These are phyloP conservation scores for Anoncus sp. DNA, from an alignment of 2,888 invertebrate species.

Conservation along the genomic window DNA sequence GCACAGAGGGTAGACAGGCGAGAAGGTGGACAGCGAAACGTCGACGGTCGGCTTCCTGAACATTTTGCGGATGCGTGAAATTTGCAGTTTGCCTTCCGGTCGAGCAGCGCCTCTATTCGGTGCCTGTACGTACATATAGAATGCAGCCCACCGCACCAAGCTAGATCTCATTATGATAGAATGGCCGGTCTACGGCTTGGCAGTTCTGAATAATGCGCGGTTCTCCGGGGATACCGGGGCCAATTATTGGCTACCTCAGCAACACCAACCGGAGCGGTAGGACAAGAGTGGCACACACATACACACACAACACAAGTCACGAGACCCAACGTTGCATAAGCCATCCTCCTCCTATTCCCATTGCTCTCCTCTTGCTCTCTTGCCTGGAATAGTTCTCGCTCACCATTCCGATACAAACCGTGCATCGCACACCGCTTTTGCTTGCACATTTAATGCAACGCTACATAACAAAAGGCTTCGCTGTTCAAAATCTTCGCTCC, in stretches of 20 bases:
- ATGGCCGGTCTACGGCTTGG: conserved; percentile 45
- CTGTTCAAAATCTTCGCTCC: conserved; percentile 16
- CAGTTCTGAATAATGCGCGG: conserved; percentile 61
- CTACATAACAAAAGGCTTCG: not conserved
- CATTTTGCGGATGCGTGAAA: conserved; percentile 54
- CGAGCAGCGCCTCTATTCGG: conserved; percentile 26
- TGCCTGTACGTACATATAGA: not conserved
- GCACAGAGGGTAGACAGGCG: not conserved
- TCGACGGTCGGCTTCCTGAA: conserved; percentile 27
- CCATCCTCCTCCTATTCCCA: conserved; percentile 33
- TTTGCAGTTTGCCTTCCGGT: conserved; percentile 58
- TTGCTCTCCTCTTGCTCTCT: conserved; percentile 7
- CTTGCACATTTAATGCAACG: conserved; percentile 15
- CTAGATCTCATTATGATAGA: conserved; percentile 62
- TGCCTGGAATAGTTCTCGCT: conserved; percentile 11
- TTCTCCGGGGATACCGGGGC: conserved; percentile 54
- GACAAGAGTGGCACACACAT: conserved; percentile 22
- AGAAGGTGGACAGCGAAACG: conserved; percentile 23
- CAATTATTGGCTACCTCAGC: conserved; percentile 61
- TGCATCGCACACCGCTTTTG: not conserved
- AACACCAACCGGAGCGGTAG: conserved; percentile 29
- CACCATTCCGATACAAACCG: not conserved
- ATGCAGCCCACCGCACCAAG: conserved; percentile 13
- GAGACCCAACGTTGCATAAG: conserved; percentile 34
- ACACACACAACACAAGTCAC: not conserved